Conservation (phyloP, 2,888 invertebrate species). For the Charanyca ferruginea region DNA sequence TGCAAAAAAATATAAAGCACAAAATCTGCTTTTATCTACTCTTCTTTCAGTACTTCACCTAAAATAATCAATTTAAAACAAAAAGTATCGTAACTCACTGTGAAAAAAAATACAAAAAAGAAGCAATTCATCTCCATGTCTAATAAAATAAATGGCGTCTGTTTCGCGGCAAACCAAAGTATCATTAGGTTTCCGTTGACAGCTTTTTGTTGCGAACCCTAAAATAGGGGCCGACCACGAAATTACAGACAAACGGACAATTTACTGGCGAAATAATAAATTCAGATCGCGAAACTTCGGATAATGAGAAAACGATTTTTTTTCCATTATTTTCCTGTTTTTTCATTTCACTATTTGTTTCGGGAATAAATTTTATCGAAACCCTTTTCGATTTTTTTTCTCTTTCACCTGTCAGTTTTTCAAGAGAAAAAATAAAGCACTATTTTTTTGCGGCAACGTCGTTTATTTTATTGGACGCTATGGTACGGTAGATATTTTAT, state of each 20-base stretch:
- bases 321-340: conserved; percentile 54
- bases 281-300: conserved; percentile 53
- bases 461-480: background rate
- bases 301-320: conserved; percentile 66
- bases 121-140: conserved; percentile 11
- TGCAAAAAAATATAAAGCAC: too few relatives aligned
- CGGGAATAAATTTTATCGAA: conserved; percentile 25
- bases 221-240: conserved; percentile 45
- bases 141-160: conserved; percentile 21
- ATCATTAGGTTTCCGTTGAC: conserved; percentile 41
- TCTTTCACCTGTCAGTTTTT: conserved; percentile 31
- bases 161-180: conserved; percentile 22
- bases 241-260: conserved; percentile 61
- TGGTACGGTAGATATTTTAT: background rate
- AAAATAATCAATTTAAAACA: conserved; percentile 9
- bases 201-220: conserved; percentile 47
- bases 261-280: conserved; percentile 65
- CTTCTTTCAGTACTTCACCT: background rate
- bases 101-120: conserved; percentile 6
- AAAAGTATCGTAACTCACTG: background rate
- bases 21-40: background rate
- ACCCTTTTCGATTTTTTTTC: conserved; percentile 29
- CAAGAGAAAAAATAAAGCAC: conserved; percentile 1
- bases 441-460: background rate
- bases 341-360: conserved; percentile 39